Conservation (phyloP, 2,797 vertebrate species). For the Bovichtus variegatus region DNA sequence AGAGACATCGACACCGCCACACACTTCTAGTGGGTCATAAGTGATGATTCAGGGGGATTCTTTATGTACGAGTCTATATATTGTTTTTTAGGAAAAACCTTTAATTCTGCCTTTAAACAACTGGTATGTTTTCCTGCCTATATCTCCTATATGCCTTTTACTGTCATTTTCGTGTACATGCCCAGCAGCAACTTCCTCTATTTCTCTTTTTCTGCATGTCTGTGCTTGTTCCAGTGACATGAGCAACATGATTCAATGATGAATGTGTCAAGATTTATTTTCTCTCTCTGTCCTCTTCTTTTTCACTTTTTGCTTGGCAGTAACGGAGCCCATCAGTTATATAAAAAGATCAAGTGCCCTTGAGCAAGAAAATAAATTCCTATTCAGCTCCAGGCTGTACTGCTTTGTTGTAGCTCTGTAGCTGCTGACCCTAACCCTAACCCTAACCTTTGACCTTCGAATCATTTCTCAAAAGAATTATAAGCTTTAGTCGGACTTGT, state of each 20-base stretch:
- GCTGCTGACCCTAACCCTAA: neutral
- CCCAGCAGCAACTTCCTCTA: conserved; percentile 41
- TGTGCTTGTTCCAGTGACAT: conserved; percentile 52
- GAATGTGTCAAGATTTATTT: conserved; percentile 43
- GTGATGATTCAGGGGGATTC: no score
- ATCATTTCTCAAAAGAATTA: neutral
- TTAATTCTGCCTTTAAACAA: neutral
- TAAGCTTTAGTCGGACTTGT: neutral
- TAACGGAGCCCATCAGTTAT: conserved; percentile 17
- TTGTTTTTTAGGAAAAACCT: no score
- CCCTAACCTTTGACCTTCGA: conserved; percentile 55
- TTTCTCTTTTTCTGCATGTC: conserved; percentile 54
- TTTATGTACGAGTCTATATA: no score
- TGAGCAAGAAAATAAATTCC: conserved; percentile 3
- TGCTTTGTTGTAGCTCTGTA: neutral
- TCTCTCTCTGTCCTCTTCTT: conserved; percentile 10
- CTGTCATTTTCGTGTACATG: conserved; percentile 27
- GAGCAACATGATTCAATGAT: conserved; percentile 47
- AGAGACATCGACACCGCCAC: no score
- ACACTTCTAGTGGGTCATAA: no score
- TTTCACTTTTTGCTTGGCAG: conserved; percentile 21
- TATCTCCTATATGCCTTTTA: conserved; percentile 15
- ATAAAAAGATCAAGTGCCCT: conserved; percentile 37
- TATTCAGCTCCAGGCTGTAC: neutral
- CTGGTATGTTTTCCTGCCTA: neutral